Base-by-base conservation (phyloP, 2,797 vertebrate species). In the Enteromius fasciolatus region DNA sequence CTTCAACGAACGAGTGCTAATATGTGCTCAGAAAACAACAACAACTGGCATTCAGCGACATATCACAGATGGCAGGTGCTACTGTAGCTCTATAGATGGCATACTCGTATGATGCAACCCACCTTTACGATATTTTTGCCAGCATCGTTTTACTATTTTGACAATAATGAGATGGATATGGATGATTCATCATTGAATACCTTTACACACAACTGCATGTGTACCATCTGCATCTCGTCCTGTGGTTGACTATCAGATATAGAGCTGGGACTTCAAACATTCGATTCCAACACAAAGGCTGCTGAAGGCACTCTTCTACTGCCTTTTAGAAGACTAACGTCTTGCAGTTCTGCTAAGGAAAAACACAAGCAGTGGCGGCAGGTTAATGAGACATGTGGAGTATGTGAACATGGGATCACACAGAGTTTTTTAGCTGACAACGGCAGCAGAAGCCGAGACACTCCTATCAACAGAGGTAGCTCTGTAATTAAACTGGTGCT, bases 401-500 rank as follows among this genome's bases (percentile, higher is more conserved):
- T 52, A 79, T 73, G 78, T 64, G 54, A 73, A 67, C 83, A 84
- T 85, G 50, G 70, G 50, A 85, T 86, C 86, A 84, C 76, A 84
- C 68, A 69, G 78, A 80, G 63, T 87, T 84, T 85, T 88, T 82
- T 39, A 76, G 84, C 77, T 79, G 69, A 84, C 66, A 83, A 80
- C 57, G 67, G 50, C 83, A 79, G 70, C 54, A 83, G 39, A 86
- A 31, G 72, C 54, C 48, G 54, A 75, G 76, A 80, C 82, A 33
- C 69, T 88, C 44, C 69, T 85, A 84, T 90, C 80, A 86, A 74
- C 76, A 83, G 78, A 81, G 73, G 70, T 87, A 86, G 78, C 83
- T 69, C 59, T 82, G 86, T 85, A 89, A 86, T 90, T 87, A 68
- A 87, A 89, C 83, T 68, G 36, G 85, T 80, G 76, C 64, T 79